Evolutionary conservation across 2,797 vertebrate species (phyloP), one percentile per base, ranked within the genome.

Genomic region (Sebastes steindachneri): DNA sequence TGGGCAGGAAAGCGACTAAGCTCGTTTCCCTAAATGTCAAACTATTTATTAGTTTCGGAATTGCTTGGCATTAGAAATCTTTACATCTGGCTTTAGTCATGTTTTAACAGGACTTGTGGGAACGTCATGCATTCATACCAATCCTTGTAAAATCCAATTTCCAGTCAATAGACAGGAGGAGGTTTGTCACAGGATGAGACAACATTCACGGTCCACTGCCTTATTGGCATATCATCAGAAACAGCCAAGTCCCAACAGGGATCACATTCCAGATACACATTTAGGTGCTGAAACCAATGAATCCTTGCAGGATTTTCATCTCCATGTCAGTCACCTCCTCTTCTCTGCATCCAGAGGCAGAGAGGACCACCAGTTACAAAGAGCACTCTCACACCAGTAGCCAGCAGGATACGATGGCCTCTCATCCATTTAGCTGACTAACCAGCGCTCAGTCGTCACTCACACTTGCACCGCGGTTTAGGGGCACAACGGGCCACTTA

Each of bases 401-500:
- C 60, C n/a, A 26, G 71, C 74, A 70, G 85, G 87, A 87, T 26
- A 60, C 28, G 80, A 82, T 9, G 28, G 58, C n/a, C 71, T 84
- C 28, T 85, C 48, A 21, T 84, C 79, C 37, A 75, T 73, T 86
- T 54, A 80, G 37, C 67, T 21, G 67, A 83, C 37, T 76, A 74
- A 73, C 67, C 72, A 26, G 64, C 1, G 5, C 62, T 80, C 64
- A 37, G 72, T 33, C 58, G 69, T 83, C 80, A 53, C 68, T 31
- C 62, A 64, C 82, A 45, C 63, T 64, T 12, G 7, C 15, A 41
- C 28, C 21, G 25, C 35, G 33, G 70, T 77, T 66, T n/a, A 72
- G 66, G 64, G 63, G 51, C 77, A 83, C 55, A 70, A 65, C 54
- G 72, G 78, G 17, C 73, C 84, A 76, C 77, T 91, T 87, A 84